Base-by-base conservation (phyloP, 2,113 vertebrate genomes). In the Amphiprion percula region DNA sequence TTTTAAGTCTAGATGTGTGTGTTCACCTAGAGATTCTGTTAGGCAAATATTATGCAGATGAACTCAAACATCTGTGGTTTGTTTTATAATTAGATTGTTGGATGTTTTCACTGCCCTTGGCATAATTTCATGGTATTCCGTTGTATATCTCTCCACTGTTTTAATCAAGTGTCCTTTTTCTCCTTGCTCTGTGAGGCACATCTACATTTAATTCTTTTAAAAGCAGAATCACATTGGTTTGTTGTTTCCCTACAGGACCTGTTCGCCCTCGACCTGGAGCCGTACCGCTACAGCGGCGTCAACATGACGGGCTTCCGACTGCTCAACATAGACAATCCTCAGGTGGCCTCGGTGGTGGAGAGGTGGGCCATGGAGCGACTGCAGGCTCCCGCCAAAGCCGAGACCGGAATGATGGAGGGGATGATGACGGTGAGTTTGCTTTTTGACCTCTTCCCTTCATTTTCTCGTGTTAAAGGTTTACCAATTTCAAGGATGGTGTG, bases 241-340 rank as follows among this genome's bases (percentile, higher is more conserved):
- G 19, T 39, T 68, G 49, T 17, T 33, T 21, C 67, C 14, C 68
- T 58, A 0, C 84, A 99, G 98, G 98, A 99, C 92, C 92, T 99
- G 68, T 99, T 98, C 81, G 95, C 98, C 0, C 92, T 99, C 70
- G 97, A 99, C 85, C 94, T 99, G 91, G 98, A 99, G 88, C 96
- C 97, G 23, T 99, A 99, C 74, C 95, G 97, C 81, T 99, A 99
- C 93, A 99, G 97, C 0, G 98, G 98, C 2, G 98, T 99, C 58
- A 99, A 99, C 81, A 98, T 99, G 97, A 99, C 98, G 0, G 98
- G 98, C 0, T 99, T 99, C 75, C 95, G 98, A 19, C 94, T 99
- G 59, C 96, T 99, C 19, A 98, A 98, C 75, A 90, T 97, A 0
- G 98, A 98, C 70, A 96, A 92, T 74, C 95, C 96, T 0, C 94